Conservation (phyloP, 2,888 invertebrate species). For the Nemapogon koenigi region DNA sequence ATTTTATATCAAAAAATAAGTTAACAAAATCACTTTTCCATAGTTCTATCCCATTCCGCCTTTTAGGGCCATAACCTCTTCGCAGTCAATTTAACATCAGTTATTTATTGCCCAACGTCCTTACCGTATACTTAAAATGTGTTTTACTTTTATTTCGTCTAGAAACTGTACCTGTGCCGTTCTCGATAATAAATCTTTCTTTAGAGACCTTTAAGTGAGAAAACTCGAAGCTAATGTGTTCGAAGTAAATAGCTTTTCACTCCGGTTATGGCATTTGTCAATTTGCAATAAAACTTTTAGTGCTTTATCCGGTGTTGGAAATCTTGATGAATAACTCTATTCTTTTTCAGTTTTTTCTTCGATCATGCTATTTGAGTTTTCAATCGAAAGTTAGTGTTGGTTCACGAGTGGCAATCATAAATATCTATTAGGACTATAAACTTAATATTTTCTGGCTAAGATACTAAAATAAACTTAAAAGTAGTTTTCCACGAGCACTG, state of each 20-base stretch:
- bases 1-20: constrained; percentile 19
- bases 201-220: constrained; percentile 34
- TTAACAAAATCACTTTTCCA: constrained; percentile 30
- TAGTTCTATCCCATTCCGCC: constrained; percentile 23
- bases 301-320: too few species aligned
- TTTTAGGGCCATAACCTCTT: constrained; percentile 49
- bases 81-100: constrained; percentile 57
- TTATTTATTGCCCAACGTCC: constrained; percentile 40
- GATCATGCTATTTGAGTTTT: too few species aligned
- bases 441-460: too few species aligned
- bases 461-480: too few species aligned
- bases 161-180: constrained; percentile 9
- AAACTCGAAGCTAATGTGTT: constrained; percentile 35
- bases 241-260: constrained; percentile 28
- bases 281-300: constrained; percentile 9
- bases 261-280: constrained; percentile 19
- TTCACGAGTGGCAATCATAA: too few species aligned
- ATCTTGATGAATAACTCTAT: constrained; percentile 4
- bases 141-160: constrained; percentile 15
- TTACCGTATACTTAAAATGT: constrained; percentile 36
- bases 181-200: constrained; percentile 31
- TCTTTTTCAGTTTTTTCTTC: too few species aligned
- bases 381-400: too few species aligned
- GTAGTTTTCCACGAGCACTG: too few species aligned
- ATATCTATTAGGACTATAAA: too few species aligned